phyloP scores from a whole-genome alignment of 2,113 vertebrate genomes.

The Diadophis punctatus region DNA sequence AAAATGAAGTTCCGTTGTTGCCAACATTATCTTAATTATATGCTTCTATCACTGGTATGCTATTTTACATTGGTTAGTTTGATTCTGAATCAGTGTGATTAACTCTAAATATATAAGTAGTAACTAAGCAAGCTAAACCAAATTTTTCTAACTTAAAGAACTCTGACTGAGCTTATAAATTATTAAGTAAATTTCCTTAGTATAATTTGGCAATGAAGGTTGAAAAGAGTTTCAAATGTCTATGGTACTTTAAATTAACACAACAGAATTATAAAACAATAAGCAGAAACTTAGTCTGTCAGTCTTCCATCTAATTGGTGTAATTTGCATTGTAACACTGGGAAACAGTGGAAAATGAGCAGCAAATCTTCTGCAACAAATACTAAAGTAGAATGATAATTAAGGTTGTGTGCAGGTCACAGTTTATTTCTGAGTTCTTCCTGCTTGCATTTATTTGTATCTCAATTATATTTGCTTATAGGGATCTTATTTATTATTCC shows the following conservation, averaged over 20 bases:
- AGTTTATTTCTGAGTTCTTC: constrained; percentile 2
- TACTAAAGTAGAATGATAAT: constrained; percentile 17
- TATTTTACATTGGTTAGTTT: neutral
- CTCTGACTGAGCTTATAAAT: neutral
- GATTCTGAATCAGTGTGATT: neutral
- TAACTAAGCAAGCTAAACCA: neutral
- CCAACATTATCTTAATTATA: neutral
- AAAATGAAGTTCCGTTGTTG: neutral
- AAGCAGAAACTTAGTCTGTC: constrained; percentile 13
- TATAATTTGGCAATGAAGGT: neutral
- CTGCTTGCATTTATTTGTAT: constrained; percentile 6
- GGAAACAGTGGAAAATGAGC: constrained; percentile 2
- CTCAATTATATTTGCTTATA: constrained; percentile 22
- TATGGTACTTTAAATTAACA: constrained; percentile 4
- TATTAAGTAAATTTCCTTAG: constrained; percentile 6
- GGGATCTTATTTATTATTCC: constrained; percentile 1
- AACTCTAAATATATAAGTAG: neutral
- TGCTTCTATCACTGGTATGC: neutral
- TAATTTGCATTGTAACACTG: constrained; percentile 12
- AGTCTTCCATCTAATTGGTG: constrained; percentile 15
- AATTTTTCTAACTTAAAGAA: neutral
- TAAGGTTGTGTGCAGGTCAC: constrained; percentile 3
- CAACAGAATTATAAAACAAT: constrained; percentile 24
- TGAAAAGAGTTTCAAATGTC: neutral
- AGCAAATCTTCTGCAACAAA: neutral